Evolutionary conservation across 2,113 vertebrate genomes (phyloP).

Genomic region (Cairina moschata): DNA sequence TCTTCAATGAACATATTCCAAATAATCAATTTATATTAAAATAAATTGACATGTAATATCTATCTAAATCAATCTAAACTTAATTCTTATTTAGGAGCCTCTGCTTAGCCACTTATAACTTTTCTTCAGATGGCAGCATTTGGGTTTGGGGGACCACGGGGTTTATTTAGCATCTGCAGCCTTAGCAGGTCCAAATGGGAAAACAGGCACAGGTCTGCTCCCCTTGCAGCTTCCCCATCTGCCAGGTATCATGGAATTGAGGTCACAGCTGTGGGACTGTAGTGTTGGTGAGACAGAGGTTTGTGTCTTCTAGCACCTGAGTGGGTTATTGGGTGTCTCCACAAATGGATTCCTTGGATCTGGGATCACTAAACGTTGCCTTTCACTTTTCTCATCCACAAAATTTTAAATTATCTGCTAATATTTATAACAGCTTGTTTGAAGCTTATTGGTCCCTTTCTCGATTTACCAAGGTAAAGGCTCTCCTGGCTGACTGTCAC

Average conservation of each 20-base stretch:
- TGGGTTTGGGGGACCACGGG: not conserved
- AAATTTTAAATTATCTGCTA: not conserved
- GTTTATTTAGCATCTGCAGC: not conserved
- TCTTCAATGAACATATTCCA: slow-evolving; percentile 47
- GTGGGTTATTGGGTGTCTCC: not conserved
- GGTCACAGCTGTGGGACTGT: no score
- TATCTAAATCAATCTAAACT: slow-evolving; percentile 46
- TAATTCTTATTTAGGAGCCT: slow-evolving; percentile 1
- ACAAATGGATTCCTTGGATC: not conserved
- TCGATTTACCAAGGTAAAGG: not conserved
- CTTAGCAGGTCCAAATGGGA: not conserved
- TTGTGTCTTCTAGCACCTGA: not conserved
- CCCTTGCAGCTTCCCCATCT: not conserved
- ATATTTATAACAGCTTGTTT: not conserved
- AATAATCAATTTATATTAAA: slow-evolving; percentile 61
- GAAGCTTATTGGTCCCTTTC: not conserved
- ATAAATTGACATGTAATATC: slow-evolving; percentile 1
- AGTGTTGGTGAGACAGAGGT: not conserved
- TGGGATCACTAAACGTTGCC: not conserved
- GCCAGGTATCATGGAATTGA: not conserved
- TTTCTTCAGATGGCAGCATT: not conserved
- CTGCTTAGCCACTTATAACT: not conserved
- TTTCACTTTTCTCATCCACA: not conserved
- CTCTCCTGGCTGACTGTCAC: not conserved
- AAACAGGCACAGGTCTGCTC: not conserved